Conservation (phyloP, 2,888 invertebrate genomes). For the Biston stratarius region DNA sequence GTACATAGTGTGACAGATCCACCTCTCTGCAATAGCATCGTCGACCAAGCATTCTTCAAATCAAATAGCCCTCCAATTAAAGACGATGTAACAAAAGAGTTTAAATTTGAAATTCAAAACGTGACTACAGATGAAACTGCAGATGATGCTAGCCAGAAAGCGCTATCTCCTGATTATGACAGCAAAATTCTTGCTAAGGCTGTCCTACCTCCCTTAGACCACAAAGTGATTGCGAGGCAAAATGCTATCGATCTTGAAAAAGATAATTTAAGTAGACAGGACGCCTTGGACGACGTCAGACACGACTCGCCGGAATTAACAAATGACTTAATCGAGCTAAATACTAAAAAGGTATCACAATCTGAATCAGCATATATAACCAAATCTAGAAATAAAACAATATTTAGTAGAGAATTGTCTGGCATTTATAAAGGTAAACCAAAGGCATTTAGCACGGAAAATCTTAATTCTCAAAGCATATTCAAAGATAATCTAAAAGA, state of each 20-base stretch:
- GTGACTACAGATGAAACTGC: constrained; percentile 75
- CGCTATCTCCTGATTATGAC: constrained; percentile 47
- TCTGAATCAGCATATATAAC: constrained; percentile 59
- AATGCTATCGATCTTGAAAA: constrained; percentile 64
- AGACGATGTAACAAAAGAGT: constrained; percentile 46
- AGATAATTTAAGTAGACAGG: constrained; percentile 57
- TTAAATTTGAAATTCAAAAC: constrained; percentile 66
- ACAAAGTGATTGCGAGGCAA: constrained; percentile 70
- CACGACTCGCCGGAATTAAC: constrained; percentile 48
- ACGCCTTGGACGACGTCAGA: constrained; percentile 54
- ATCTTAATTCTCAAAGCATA: constrained; percentile 62
- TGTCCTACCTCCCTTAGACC: constrained; percentile 57
- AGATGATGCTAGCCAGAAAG: constrained; percentile 59
- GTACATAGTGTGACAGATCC: constrained; percentile 75
- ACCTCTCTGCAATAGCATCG: constrained; percentile 60
- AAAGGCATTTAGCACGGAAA: constrained; percentile 78
- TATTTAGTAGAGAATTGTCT: constrained; percentile 65
- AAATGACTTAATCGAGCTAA: constrained; percentile 51
- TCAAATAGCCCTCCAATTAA: constrained; percentile 49
- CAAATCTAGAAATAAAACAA: constrained; percentile 58
- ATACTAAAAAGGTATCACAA: constrained; percentile 53
- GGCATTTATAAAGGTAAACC: constrained; percentile 76
- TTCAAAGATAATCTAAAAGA: constrained; percentile 72
- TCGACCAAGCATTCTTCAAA: constrained; percentile 76
- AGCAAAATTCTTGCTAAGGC: constrained; percentile 53